Evolutionary conservation across 2,888 invertebrate genomes (phyloP).

Genomic region (Chironomus riparius): DNA sequence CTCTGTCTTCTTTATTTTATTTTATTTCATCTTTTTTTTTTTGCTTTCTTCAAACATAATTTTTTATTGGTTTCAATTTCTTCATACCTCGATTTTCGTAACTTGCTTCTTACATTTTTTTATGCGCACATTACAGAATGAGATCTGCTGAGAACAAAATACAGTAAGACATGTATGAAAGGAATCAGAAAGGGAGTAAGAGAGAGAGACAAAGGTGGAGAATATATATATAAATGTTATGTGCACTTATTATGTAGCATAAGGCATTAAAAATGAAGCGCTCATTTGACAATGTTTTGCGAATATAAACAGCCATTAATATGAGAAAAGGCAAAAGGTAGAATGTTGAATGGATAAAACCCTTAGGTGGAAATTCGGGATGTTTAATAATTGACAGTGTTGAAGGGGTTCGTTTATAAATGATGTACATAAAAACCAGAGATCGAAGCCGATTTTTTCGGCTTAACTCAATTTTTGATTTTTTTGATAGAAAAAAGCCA

Average conservation of each 20-base stretch:
- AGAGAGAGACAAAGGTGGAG: neutral
- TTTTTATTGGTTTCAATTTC: slow-evolving; percentile 24
- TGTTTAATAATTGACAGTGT: too few species aligned
- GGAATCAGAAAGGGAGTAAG: neutral
- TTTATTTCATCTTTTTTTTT: neutral
- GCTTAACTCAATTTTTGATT: too few species aligned
- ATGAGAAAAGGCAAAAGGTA: neutral
- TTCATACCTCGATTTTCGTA: neutral
- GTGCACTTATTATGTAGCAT: slow-evolving; percentile 15
- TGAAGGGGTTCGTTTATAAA: too few species aligned
- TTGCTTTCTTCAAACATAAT: slow-evolving; percentile 9
- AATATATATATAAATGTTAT: slow-evolving; percentile 16
- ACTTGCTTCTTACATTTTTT: neutral
- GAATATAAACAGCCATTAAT: neutral
- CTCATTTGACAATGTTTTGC: neutral
- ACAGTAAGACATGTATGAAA: neutral
- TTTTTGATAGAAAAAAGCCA: too few species aligned
- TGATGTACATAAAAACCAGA: too few species aligned
- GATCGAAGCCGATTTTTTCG: too few species aligned
- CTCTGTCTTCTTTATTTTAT: neutral
- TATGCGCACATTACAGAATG: neutral
- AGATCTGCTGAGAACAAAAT: neutral
- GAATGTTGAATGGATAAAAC: too few species aligned
- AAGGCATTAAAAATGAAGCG: neutral
- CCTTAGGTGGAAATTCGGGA: too few species aligned